phyloP scores from a whole-genome alignment of 2,888 invertebrate genomes.

The Diaperis boleti region DNA sequence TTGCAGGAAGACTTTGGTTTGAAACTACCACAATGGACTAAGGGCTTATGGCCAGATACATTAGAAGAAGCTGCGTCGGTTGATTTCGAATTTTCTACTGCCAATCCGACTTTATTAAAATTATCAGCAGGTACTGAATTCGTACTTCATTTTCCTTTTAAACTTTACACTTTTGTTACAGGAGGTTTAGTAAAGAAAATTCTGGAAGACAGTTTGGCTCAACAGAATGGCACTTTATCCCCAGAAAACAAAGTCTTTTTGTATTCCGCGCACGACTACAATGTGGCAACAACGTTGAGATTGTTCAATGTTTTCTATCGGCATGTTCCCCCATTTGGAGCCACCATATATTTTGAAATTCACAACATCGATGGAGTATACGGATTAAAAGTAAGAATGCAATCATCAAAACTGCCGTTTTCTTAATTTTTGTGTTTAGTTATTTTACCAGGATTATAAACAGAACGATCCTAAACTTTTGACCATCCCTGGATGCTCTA shows the following conservation, averaged over 20 bases:
- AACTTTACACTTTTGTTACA: too few species aligned
- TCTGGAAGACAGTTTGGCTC: conserved; percentile 52
- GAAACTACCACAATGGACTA: conserved; percentile 65
- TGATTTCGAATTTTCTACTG: conserved; percentile 59
- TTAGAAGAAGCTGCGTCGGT: conserved; percentile 59
- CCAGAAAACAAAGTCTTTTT: conserved; percentile 56
- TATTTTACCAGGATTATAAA: conserved; percentile 27
- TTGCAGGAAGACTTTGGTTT: conserved; percentile 58
- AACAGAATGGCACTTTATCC: conserved; percentile 49
- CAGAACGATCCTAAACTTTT: background rate
- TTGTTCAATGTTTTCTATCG: conserved; percentile 51
- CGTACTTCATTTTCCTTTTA: background rate
- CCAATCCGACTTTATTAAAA: conserved; percentile 49
- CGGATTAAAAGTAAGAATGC: conserved; percentile 45
- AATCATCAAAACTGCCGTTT: conserved; percentile 12
- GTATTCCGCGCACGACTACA: conserved; percentile 60
- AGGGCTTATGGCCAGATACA: conserved; percentile 60
- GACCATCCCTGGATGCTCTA: conserved; percentile 13
- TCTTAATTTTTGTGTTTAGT: conserved; percentile 17
- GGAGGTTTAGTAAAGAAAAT: too few species aligned
- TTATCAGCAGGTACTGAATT: conserved; percentile 38
- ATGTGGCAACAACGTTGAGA: conserved; percentile 56
- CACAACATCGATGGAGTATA: conserved; percentile 49
- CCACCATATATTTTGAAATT: conserved; percentile 57
- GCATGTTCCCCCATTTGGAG: conserved; percentile 59